Base-by-base conservation (phyloP, 2,888 invertebrate genomes). In the Artemia sinica region DNA sequence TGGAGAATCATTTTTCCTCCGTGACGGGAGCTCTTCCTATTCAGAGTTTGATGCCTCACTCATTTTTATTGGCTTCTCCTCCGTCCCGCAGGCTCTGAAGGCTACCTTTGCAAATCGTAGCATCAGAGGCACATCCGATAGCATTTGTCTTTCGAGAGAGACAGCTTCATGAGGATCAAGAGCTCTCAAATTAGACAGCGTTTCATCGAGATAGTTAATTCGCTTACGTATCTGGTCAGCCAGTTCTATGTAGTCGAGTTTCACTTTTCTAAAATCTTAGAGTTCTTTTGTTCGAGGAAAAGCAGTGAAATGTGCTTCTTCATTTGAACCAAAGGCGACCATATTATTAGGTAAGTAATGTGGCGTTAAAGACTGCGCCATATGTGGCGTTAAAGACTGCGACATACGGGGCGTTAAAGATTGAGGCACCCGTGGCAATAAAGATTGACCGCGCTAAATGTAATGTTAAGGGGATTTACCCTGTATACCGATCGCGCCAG, bases 21-120 rank as follows among this genome's bases (percentile, higher is more conserved):
- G 9, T 58, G 58, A 58, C 58, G 58, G 58, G 6, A 58, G 58
- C 58, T 58, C 58, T 58, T 58, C 58, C 58, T 1, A 58, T 58
- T 58, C 58, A 58, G 58, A 58, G 14, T 58, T 7, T 14, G 9
- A 58, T 8, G 58, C 58, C 58, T 58, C 9, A 8, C 58, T n/a
- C 9, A 58, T 52, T 58, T 58, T 58, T 9, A 58, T 58, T 58
- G n/a, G 0, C n/a, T 58, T 9, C 9, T 9, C 9, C 9, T 58
- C 58, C 6, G 58, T 58, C 58, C 0, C 14, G 58, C 5, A 52
- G 2, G 58, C 14, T 58, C 9, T 6, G 58, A 6, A 58, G 9
- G 58, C 0, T 14, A 8, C 9, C 1, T 52, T 58, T 1, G 58
- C 8, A 58, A 58, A 58, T 58, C 58, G 6, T 14, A 58, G 8